Evolutionary conservation across 2,888 invertebrate genomes (phyloP).

Genomic region (Andrena flavipes): DNA sequence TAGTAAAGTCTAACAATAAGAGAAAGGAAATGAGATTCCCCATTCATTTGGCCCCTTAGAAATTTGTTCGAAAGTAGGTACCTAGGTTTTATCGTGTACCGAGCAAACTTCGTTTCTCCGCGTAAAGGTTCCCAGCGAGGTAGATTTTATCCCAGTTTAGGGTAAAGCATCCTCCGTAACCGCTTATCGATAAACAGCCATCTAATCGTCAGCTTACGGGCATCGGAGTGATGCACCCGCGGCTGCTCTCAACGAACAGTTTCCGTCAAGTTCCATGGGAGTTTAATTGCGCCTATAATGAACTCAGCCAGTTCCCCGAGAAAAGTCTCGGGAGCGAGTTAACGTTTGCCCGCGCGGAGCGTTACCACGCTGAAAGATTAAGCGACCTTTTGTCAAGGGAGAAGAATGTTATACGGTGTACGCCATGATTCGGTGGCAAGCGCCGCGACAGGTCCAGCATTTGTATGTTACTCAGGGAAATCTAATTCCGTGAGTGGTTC

Average conservation of each 20-base stretch:
- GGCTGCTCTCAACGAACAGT: constrained; percentile 6
- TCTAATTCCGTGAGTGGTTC: constrained; percentile 47
- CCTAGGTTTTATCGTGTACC: no score
- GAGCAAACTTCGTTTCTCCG: no score
- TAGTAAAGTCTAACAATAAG: no score
- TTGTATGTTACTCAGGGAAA: constrained; percentile 40
- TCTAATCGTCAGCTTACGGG: neutral
- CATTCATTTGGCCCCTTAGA: no score
- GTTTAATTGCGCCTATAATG: constrained; percentile 55
- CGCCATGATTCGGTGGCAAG: neutral
- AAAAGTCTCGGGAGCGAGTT: constrained; percentile 6
- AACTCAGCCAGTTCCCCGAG: constrained; percentile 7
- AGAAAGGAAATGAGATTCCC: no score
- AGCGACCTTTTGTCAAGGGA: neutral
- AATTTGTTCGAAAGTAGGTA: no score
- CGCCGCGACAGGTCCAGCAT: constrained; percentile 15
- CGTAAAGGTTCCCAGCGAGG: no score
- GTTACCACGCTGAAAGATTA: neutral
- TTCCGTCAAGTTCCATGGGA: constrained; percentile 29
- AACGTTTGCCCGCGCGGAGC: neutral
- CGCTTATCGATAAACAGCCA: constrained; percentile 11
- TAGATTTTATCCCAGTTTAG: no score
- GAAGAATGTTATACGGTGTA: constrained; percentile 1
- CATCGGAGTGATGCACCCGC: neutral
- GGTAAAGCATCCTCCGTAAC: neutral